Percentiles rank a stretch among this genome's conserved stretches.
These are phyloP conservation scores for Andricus curvator DNA, from an alignment of 2,888 invertebrate genomes.

Conservation along the genomic window DNA sequence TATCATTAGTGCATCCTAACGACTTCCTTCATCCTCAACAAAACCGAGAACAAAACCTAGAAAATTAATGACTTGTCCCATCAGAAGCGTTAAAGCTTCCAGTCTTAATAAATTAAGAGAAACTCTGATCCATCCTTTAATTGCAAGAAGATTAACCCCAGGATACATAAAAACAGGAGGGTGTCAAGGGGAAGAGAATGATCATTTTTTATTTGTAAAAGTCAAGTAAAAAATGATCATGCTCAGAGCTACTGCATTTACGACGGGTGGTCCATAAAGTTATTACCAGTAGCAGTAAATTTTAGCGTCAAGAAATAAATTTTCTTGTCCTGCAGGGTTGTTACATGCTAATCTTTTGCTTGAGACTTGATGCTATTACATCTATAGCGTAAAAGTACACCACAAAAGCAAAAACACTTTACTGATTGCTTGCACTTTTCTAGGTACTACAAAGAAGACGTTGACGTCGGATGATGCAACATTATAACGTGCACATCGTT, in stretches of 20 bases:
- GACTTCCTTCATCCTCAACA: slow-evolving; percentile 9
- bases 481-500: neutral
- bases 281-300: slow-evolving; percentile 36
- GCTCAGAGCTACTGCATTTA: slow-evolving; percentile 7
- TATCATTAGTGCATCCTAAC: slow-evolving; percentile 22
- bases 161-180: neutral
- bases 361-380: neutral
- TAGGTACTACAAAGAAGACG: neutral
- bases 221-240: slow-evolving; percentile 26
- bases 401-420: slow-evolving; percentile 1
- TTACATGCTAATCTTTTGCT: neutral
- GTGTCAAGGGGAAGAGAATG: neutral
- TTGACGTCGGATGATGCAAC: neutral
- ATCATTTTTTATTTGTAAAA: slow-evolving; percentile 5
- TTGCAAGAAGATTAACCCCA: neutral
- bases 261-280: slow-evolving; percentile 34
- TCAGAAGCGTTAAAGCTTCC: slow-evolving; percentile 13
- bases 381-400: neutral
- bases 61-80: slow-evolving; percentile 24
- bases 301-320: slow-evolving; percentile 29
- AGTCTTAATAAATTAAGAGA: slow-evolving; percentile 19
- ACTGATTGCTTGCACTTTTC: neutral
- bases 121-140: neutral
- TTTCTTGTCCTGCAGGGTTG: slow-evolving; percentile 1
- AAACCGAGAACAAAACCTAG: slow-evolving; percentile 22